These are phyloP conservation scores for Sycobia sp. DNA, from an alignment of 1,140 invertebrate species.

Conservation along the genomic window DNA sequence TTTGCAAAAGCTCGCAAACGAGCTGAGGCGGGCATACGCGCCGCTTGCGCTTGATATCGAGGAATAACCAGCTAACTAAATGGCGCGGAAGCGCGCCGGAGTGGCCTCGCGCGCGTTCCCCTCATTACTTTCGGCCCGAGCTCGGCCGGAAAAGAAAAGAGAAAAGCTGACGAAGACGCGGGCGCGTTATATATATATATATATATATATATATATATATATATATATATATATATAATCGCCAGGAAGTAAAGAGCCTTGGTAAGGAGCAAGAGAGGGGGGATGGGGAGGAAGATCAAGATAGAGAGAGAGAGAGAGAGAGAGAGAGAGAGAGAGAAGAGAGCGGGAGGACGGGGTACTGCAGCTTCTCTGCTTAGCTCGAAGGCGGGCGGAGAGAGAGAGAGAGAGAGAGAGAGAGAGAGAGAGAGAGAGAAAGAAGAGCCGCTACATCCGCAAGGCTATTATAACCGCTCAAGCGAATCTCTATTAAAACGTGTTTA, in stretches of 20 bases:
- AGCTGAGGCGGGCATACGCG: too few species aligned
- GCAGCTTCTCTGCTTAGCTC: too few species aligned
- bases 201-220: background rate
- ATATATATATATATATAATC: background rate
- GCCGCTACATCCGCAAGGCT: conserved; percentile 59
- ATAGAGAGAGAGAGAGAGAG: conserved; percentile 21
- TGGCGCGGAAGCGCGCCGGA: conserved; percentile 15
- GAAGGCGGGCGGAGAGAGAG: background rate
- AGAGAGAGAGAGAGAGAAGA: conserved; percentile 45
- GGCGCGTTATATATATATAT: background rate
- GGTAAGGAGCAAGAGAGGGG: background rate
- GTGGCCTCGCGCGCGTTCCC: background rate
- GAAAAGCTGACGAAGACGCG: too few species aligned
- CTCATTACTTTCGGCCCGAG: conserved; percentile 41
- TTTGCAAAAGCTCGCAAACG: conserved; percentile 7
- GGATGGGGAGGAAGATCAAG: background rate
- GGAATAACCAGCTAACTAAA: conserved; percentile 34
- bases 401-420: conserved; percentile 34
- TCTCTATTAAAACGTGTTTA: conserved; percentile 65
- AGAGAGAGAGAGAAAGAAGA: conserved; percentile 43
- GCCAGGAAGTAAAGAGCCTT: conserved; percentile 1
- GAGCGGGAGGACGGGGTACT: too few species aligned
- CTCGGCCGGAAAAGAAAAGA: conserved; percentile 22
- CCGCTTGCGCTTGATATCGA: conserved; percentile 19
- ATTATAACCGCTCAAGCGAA: conserved; percentile 64